Evolutionary conservation across 2,113 vertebrate genomes (phyloP), one percentile per base, ranked within the genome.

Genomic region (Triplophysa rosa): DNA sequence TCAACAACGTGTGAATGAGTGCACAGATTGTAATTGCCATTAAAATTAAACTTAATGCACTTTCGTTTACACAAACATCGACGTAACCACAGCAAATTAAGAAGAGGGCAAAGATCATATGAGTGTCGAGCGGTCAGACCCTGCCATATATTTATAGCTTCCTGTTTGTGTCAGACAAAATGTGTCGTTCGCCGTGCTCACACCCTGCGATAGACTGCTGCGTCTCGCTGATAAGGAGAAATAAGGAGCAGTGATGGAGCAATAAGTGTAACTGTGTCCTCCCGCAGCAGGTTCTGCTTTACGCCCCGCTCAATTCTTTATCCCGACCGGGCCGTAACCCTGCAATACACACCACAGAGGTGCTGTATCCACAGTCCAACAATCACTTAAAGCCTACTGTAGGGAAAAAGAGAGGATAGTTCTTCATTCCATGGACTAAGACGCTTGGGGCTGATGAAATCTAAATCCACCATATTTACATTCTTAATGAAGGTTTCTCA

Each of bases 261-360:
- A 59, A 45, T 67, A 29, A 45, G 54, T 78, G 8, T 69, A 61
- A 59, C 26, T 69, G 40, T 69, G 65, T 78, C 71, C 56, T 74
- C 56, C 56, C 61, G 37, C 23, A 74, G 71, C 58, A 74, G 56
- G 45, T n/a, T 58, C 8, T 58, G n/a, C 54, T 21, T 63, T 45
- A 74, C 40, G 2, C 59, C 37, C 2, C 56, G 63, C 72, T 49
- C 23, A 29, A 45, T 74, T 63, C 40, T 58, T 74, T 42, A 63
- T 74, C 58, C 58, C 63, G 40, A 74, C 72, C 40, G 59, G 23
- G 21, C 21, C 2, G 6, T 63, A 74, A 74, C 72, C 72, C 58
- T 74, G 72, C 59, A 74, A 63, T 74, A 62, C 58, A 29, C 72
- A 74, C 72, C 58, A 62, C 23, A 62, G 40, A 47, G 23, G 40